Base-by-base conservation (phyloP, 2,888 invertebrate genomes). In the Sphaeridia pumilis region DNA sequence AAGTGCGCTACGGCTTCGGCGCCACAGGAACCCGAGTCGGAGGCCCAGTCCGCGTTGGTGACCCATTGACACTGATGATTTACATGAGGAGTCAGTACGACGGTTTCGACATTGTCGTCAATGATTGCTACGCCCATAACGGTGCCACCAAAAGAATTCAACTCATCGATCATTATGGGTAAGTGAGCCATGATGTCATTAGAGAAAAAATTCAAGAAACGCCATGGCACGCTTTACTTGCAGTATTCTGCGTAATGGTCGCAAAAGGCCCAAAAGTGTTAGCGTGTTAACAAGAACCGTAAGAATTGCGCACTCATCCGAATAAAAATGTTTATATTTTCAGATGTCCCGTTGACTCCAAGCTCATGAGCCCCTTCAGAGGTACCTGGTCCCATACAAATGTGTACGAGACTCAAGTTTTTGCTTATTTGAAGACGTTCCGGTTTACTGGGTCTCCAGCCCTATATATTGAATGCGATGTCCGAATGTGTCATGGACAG, bases 11-110 rank as follows among this genome's bases (percentile, higher is more conserved):
- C n/a, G 92, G 92, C 22, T 92, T 89, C 70, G 88, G 89, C 14
- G 86, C 87, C 5, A 78, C 79, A 28, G 90, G 92, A 45, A 84
- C 84, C 38, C 73, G 89, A 49, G 87, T 90, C 0, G 80, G 86
- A 1, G 89, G 89, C 3, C 89, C 92, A 1, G 90, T 92, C 34
- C 78, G 89, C 4, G 90, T 92, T 21, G 92, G 92, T 0, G 92
- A 92, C 71, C 90, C 92, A 0, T 75, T 92, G 42, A 92, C 92
- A 0, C 74, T 92, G 58, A 86, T 92, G 61, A 90, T 92, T 67
- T 89, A 90, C 69, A 92, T 92, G 92, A 77, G 90, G 65, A 89
- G 89, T 70, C 85, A 90, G 77, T 92, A 89, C 70, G 90, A 90
- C 72, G 92, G 90, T 47, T 92, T 92, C 68, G 92, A 92, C 70